A percentile compares a stretch with the other conserved stretches of the same genome.
phyloP scores from a whole-genome alignment of 2,113 vertebrate genomes.

The Etheostoma cragini region DNA sequence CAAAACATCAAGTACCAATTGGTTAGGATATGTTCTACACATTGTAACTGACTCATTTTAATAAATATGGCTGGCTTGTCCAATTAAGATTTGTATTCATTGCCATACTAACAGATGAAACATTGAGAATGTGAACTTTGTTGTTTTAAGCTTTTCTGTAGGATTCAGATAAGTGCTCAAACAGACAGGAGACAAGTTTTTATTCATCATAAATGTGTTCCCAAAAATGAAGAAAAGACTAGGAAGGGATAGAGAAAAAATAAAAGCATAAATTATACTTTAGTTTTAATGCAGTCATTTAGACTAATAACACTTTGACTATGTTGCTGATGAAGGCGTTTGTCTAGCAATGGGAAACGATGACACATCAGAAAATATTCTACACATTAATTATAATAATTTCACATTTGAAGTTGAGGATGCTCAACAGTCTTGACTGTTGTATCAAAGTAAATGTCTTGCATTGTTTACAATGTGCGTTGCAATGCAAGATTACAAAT shows the following conservation, averaged over 20 bases:
- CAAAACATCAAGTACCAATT: constrained; percentile 1
- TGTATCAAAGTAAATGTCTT: neutral
- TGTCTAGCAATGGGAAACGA: neutral
- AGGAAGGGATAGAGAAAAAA: neutral
- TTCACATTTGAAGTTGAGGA: neutral
- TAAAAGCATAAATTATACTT: neutral
- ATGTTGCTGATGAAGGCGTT: neutral
- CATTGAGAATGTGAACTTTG: neutral
- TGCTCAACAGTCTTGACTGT: neutral
- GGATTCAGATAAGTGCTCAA: neutral
- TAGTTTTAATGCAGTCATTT: neutral
- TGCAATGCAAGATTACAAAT: neutral
- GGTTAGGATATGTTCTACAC: neutral
- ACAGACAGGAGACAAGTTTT: neutral
- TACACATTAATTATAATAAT: neutral
- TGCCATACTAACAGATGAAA: neutral
- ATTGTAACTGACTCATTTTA: neutral
- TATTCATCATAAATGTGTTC: neutral
- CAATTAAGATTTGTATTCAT: constrained; percentile 23
- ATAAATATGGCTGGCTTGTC: neutral
- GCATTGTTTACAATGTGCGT: no score
- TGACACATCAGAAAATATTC: neutral
- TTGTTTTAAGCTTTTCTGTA: constrained; percentile 3
- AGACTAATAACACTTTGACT: neutral
- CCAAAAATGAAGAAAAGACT: neutral